phyloP scores from a whole-genome alignment of 1,140 invertebrate genomes.

The Nymphalis io region DNA sequence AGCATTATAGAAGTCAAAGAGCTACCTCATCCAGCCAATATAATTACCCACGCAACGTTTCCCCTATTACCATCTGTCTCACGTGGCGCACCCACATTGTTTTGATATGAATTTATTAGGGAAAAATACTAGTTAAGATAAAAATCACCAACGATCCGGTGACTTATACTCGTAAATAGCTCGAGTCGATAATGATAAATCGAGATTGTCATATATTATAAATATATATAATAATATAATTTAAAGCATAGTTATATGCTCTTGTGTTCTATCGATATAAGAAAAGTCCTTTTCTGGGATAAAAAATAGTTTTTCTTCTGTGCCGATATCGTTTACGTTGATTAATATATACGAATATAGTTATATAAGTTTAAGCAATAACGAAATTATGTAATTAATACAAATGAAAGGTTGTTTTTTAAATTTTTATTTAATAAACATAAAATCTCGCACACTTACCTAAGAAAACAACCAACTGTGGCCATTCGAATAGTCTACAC shows the following conservation, averaged over 20 bases:
- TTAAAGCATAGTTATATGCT: too few species aligned
- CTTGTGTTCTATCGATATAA: too few species aligned
- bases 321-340: too few species aligned
- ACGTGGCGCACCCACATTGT: conserved; percentile 49
- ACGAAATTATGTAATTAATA: too few species aligned
- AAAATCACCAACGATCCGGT: conserved; percentile 35
- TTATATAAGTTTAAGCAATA: too few species aligned
- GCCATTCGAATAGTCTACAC: conserved; percentile 22
- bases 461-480: conserved; percentile 24
- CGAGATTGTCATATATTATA: too few species aligned
- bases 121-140: conserved; percentile 52
- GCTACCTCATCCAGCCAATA: conserved; percentile 45
- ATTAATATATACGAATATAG: too few species aligned
- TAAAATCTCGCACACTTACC: background rate
- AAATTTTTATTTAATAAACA: background rate
- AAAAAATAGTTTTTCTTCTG: too few species aligned
- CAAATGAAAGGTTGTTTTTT: too few species aligned
- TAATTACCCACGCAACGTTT: conserved; percentile 51
- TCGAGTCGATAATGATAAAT: too few species aligned
- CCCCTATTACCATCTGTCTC: conserved; percentile 47
- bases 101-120: conserved; percentile 59
- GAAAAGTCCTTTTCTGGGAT: too few species aligned
- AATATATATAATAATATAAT: too few species aligned
- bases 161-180: background rate
- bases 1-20: conserved; percentile 53